Percentiles rank a stretch among this genome's conserved stretches.
These are phyloP conservation scores for Sphyrna mokarran DNA, from an alignment of 2,113 vertebrate species.

Conservation along the genomic window DNA sequence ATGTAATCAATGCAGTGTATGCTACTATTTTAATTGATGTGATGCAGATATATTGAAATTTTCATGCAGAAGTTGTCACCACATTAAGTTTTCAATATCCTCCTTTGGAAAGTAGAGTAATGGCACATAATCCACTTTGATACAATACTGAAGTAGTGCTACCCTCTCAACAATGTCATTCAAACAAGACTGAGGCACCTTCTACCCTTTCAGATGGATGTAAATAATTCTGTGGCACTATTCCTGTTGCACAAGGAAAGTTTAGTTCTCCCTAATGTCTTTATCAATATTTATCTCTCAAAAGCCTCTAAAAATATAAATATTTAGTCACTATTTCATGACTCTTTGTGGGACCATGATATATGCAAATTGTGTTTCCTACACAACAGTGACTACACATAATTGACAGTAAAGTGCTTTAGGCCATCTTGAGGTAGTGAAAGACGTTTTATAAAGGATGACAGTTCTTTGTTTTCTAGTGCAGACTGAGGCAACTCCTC, in stretches of 20 bases:
- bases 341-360: background rate
- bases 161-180: background rate
- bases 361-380: background rate
- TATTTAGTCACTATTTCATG: background rate
- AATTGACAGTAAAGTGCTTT: background rate
- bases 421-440: background rate
- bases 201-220: background rate
- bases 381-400: background rate
- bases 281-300: background rate
- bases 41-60: constrained; percentile 29
- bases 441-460: background rate
- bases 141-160: background rate
- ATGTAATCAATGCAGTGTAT: background rate
- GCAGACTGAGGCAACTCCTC: background rate
- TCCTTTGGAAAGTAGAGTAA: background rate
- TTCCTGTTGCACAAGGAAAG: background rate
- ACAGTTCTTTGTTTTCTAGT: background rate
- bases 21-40: background rate
- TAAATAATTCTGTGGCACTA: background rate
- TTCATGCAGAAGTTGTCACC: background rate
- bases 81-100: background rate
- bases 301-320: background rate
- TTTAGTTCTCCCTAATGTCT: background rate
- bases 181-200: background rate
- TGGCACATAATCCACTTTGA: background rate